Conservation (phyloP, 2,113 vertebrate genomes). For the Phasianus colchicus region DNA sequence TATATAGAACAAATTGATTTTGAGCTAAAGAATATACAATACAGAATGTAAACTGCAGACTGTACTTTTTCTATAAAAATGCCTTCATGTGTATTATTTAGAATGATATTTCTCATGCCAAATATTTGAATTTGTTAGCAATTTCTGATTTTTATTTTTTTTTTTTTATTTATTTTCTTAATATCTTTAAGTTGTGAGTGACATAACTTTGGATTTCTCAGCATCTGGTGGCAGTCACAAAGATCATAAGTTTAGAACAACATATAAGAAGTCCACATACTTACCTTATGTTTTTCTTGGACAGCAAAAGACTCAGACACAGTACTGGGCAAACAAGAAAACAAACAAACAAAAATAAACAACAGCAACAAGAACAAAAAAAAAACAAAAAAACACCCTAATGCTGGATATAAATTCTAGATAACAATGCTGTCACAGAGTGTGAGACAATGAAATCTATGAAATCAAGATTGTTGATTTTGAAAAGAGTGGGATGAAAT, state of each 20-base stretch:
- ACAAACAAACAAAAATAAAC: background rate
- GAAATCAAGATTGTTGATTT: background rate
- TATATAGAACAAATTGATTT: conserved; percentile 29
- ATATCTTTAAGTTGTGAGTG: background rate
- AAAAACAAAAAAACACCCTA: background rate
- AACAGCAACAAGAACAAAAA: background rate
- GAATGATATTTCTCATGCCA: background rate
- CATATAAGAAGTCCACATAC: background rate
- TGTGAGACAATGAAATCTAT: background rate
- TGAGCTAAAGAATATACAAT: background rate
- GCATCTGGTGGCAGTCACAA: background rate
- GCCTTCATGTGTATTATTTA: background rate
- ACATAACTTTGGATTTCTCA: background rate
- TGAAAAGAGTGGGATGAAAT: background rate
- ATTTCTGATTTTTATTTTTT: background rate
- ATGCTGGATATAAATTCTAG: background rate
- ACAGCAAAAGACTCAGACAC: background rate
- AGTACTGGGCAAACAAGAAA: background rate
- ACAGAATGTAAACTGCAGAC: background rate
- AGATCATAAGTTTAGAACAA: background rate
- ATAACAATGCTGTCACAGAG: background rate
- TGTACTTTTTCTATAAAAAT: background rate
- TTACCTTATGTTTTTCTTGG: background rate
- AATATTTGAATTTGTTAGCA: background rate
- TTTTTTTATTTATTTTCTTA: background rate